Base-by-base conservation (phyloP, 2,113 vertebrate species). In the Seriola dumerili region DNA sequence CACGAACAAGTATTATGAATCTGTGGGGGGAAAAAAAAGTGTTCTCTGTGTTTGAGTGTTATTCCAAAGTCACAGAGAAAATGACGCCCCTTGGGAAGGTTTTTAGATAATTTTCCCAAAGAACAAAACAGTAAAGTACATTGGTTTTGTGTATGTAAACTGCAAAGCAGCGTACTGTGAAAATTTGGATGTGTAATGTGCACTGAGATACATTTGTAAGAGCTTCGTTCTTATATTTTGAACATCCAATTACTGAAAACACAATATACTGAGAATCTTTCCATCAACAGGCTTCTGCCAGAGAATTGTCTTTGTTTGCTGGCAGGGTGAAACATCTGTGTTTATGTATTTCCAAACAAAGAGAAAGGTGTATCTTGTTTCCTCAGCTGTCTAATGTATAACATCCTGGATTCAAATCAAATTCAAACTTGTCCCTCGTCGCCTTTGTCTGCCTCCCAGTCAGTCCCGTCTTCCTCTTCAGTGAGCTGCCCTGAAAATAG, bases 271-370 rank as follows among this genome's bases (percentile, higher is more conserved):
- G 32, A 59, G 4, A 46, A 25, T 63, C 4, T 14, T 42, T 8
- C 32, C 36, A 29, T 3, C 5, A 21, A 50, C 36, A 17, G 8
- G 52, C 40, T 61, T 54, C 36, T 75, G 52, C 1, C 0, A 2
- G 78, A 11, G 11, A 59, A 50, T 3, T 5, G 10, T 34, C 5
- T 32, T 8, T 34, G 46, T 55, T 12, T 40, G 42, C 34, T 54
- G 54, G 32, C 38, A 38, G 21, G 38, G 3, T 48, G 25, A 70
- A 36, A 29, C 13, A 0, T 44, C 42, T 0, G 1, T 50, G 19
- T 72, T 72, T 50, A 12, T 71, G 58, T 58, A 10, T 55, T 19
- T 52, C n/a, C 54, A 38, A 29, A 85, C 23, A 78, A 77, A 54
- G 21, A 50, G 25, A 59, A 21, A 59, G 3, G 8, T 44, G 59